Conservation (phyloP, 2,113 vertebrate species). For the Uria aalge region DNA sequence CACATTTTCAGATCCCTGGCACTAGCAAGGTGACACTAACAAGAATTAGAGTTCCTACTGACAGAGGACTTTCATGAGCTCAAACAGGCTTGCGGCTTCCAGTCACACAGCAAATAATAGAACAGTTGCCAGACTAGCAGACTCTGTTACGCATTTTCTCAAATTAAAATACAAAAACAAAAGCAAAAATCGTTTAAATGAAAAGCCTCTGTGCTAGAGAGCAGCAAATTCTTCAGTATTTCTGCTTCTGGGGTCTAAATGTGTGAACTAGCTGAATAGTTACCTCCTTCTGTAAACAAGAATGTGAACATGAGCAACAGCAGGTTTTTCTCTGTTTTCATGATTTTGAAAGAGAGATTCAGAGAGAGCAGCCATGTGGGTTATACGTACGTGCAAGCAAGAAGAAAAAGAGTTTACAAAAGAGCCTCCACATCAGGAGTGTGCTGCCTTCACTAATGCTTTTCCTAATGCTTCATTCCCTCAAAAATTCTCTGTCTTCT, state of each 20-base stretch:
- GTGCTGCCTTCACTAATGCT: background rate
- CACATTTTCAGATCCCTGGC: background rate
- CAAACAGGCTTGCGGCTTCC: background rate
- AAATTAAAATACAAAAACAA: background rate
- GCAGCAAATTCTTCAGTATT: background rate
- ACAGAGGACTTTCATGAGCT: background rate
- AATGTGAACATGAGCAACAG: background rate
- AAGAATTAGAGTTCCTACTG: background rate
- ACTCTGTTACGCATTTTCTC: background rate
- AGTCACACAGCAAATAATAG: background rate
- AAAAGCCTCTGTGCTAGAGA: background rate
- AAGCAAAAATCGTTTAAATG: background rate
- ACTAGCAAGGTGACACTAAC: background rate
- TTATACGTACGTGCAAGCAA: background rate
- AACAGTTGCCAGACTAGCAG: background rate
- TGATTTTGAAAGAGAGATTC: background rate
- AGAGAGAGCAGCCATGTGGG: background rate
- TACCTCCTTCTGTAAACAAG: background rate
- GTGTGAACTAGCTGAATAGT: background rate
- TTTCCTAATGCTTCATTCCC: background rate
- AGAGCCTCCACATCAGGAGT: background rate
- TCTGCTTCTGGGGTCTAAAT: background rate
- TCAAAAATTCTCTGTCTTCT: background rate
- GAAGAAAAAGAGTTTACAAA: background rate
- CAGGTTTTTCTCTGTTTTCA: background rate